Base-by-base conservation (phyloP, 2,797 vertebrate species). In the Danio tinwini region DNA sequence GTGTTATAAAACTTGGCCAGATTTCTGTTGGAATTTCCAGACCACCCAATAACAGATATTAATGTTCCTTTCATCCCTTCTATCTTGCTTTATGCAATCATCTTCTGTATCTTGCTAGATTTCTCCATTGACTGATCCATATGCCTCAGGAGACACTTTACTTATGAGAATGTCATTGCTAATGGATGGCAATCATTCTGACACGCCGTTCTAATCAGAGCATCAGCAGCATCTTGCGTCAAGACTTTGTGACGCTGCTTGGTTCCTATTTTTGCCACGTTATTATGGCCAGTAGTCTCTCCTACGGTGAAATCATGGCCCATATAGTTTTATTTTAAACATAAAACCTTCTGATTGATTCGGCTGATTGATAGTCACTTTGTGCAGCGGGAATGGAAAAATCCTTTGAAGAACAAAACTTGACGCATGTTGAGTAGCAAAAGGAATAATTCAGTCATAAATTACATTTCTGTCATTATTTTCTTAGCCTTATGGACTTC, bases 81-180 rank as follows among this genome's bases (percentile, higher is more conserved):
- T 82, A 77, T 84, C 81, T 86, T 81, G 79, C 84, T 82, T 84
- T 75, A 70, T 80, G n/a, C 52, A 55, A 40, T 62, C 21, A 42
- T 55, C 71, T 40, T 55, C 17, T 29, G 14, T 63, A 62, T 77
- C 70, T 67, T 29, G 75, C 58, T 44, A n/a, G 56, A 59, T 79
- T 81, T 53, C 37, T 55, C 49, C 29, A 67, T 63, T 64, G 58
- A 53, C 53, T 83, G 78, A 67, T 70, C 7, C 13, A 29, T 40
- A 39, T 73, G 68, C 68, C 40, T 74, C 47, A 44, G 56, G 29
- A 73, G 56, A 74, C 10, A 40, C 56, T 53, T 59, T 14, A 50
- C 50, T 61, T 42, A 21, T 17, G 16, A 40, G 50, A 52, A 76
- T 16, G n/a, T 37, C 67, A 85, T 29, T 64, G 49, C 39, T 80